phyloP scores from a whole-genome alignment of 2,797 vertebrate genomes.

The Perdix hodgsoniae region DNA sequence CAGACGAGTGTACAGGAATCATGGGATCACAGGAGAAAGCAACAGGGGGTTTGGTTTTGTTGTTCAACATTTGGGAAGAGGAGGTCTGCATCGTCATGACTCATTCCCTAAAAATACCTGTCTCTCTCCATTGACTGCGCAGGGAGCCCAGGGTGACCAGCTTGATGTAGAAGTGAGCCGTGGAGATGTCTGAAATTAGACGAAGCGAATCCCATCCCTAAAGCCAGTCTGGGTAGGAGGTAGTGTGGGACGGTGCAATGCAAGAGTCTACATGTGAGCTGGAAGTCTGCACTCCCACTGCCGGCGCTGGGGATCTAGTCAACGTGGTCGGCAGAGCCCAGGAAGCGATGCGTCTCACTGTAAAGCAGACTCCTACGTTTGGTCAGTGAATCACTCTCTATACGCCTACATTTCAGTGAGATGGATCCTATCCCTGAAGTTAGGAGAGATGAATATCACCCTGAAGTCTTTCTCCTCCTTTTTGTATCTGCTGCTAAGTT shows the following conservation, averaged over 20 bases:
- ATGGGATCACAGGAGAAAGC: not conserved
- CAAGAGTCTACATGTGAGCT: constrained; percentile 75
- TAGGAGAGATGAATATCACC: constrained; percentile 60
- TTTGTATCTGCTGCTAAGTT: constrained; percentile 51
- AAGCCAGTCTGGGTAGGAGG: constrained; percentile 70
- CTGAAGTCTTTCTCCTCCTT: constrained; percentile 54
- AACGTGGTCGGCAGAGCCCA: constrained; percentile 55
- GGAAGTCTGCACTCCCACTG: constrained; percentile 76
- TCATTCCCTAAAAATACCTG: constrained; percentile 62
- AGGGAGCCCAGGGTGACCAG: constrained; percentile 64
- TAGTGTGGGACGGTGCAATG: constrained; percentile 70
- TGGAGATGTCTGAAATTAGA: constrained; percentile 67
- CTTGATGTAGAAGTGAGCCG: constrained; percentile 35
- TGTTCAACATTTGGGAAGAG: not conserved
- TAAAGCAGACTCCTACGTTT: constrained; percentile 74
- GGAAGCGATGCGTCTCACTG: constrained; percentile 73
- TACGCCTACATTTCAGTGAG: constrained; percentile 61
- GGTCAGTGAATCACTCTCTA: constrained; percentile 74
- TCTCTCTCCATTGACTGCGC: constrained; percentile 26
- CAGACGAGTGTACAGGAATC: fast-evolving
- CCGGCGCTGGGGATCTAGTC: constrained; percentile 37
- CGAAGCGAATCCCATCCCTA: constrained; percentile 53
- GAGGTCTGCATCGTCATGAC: constrained; percentile 18
- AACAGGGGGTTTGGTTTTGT: not conserved
- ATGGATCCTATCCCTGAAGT: constrained; percentile 64